phyloP scores from a whole-genome alignment of 2,888 invertebrate species.

The Atherix ibis region DNA sequence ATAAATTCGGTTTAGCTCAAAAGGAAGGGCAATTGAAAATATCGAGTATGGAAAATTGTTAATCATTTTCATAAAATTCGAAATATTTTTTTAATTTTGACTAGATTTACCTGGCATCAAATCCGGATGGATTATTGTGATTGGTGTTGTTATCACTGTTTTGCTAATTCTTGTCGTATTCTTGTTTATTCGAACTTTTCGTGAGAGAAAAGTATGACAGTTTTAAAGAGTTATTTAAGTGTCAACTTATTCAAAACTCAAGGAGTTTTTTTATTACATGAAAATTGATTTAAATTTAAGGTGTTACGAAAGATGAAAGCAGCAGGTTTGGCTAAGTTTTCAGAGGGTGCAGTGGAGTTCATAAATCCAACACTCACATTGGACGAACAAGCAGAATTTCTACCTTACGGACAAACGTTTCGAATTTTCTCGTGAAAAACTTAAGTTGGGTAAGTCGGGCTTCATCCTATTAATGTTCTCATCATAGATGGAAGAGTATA shows the following conservation, averaged over 20 bases:
- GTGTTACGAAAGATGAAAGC: constrained; percentile 49
- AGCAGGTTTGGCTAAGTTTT: constrained; percentile 60
- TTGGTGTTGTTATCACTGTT: constrained; percentile 18
- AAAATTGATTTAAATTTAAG: too few relatives aligned
- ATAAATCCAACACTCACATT: constrained; percentile 79
- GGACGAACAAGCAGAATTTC: constrained; percentile 84
- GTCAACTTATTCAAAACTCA: constrained; percentile 9
- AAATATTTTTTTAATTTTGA: too few relatives aligned
- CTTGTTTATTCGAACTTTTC: constrained; percentile 13
- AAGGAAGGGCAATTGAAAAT: constrained; percentile 32
- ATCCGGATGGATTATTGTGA: constrained; percentile 25
- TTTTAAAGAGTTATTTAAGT: too few relatives aligned
- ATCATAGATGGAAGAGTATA: not conserved
- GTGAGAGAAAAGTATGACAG: not conserved
- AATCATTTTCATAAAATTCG: too few relatives aligned
- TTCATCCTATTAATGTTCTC: not conserved
- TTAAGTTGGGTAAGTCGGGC: constrained; percentile 49
- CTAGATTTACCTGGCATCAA: constrained; percentile 27
- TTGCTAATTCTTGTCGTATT: constrained; percentile 23
- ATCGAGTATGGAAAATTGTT: too few relatives aligned
- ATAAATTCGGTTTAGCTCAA: constrained; percentile 35
- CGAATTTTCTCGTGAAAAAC: constrained; percentile 78
- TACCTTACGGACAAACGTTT: constrained; percentile 81
- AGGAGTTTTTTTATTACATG: constrained; percentile 11
- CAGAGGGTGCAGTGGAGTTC: constrained; percentile 60